Conservation (phyloP, 1,140 invertebrate genomes). For the Cydia strobilella region DNA sequence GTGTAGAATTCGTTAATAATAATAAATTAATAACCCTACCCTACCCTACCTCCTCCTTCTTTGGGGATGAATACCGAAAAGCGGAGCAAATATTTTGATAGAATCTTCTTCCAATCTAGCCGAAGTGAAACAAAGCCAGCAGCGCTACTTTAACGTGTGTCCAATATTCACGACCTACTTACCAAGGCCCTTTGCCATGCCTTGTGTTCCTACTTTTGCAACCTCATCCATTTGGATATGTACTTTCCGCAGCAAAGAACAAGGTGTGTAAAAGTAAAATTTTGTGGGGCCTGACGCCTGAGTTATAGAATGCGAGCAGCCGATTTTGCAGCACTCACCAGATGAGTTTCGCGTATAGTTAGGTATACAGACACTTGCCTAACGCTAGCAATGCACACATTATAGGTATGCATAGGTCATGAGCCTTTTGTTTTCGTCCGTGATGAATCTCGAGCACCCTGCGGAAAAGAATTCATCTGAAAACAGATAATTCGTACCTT, state of each 20-base stretch:
- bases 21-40: no score
- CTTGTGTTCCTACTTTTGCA: neutral
- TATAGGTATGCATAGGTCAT: neutral
- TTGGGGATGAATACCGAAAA: no score
- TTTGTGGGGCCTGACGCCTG: neutral
- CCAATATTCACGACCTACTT: conserved; percentile 19
- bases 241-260: neutral
- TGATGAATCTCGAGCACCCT: neutral
- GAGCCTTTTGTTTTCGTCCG: neutral
- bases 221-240: neutral
- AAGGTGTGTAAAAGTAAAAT: neutral
- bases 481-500: no score
- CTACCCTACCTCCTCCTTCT: no score
- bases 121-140: neutral
- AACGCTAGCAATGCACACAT: neutral
- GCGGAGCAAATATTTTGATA: neutral
- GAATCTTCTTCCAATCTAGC: neutral
- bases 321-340: conserved; percentile 17
- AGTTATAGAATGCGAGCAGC: neutral
- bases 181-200: neutral
- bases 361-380: neutral
- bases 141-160: neutral
- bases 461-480: no score
- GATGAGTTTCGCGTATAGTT: conserved; percentile 13
- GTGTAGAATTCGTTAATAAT: no score